These are phyloP conservation scores for Zaprionus bogoriensis DNA, from an alignment of 2,888 invertebrate genomes.

Conservation along the genomic window DNA sequence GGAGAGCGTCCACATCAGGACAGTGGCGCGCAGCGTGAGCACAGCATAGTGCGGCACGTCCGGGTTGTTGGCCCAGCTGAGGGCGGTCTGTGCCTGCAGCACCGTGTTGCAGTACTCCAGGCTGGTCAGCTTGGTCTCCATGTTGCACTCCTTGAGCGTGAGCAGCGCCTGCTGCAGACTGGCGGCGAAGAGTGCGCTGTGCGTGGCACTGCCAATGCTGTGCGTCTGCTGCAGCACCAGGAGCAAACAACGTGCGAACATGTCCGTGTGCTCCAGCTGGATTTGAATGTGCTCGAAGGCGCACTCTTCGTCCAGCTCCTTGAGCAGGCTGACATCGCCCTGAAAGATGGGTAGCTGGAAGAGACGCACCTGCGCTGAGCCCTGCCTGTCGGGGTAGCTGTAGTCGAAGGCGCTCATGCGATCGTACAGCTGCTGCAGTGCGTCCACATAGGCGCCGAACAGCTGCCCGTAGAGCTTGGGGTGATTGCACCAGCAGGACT, in stretches of 20 bases:
- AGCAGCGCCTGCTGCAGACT: conserved; percentile 61
- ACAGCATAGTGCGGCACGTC: conserved; percentile 43
- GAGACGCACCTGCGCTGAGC: neutral
- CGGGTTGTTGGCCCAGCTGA: conserved; percentile 25
- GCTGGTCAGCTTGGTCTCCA: conserved; percentile 68
- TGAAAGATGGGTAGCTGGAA: conserved; percentile 52
- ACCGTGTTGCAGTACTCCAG: conserved; percentile 68
- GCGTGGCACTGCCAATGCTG: conserved; percentile 63
- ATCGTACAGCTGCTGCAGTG: conserved; percentile 58
- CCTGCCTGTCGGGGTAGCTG: conserved; percentile 10
- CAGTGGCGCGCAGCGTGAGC: conserved; percentile 54
- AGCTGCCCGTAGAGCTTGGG: conserved; percentile 71
- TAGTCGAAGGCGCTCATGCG: conserved; percentile 43
- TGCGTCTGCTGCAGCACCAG: conserved; percentile 67
- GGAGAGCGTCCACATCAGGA: conserved; percentile 62
- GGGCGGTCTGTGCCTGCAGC: conserved; percentile 36
- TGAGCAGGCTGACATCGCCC: conserved; percentile 51
- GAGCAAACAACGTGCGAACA: conserved; percentile 57
- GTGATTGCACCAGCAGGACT: conserved; percentile 78
- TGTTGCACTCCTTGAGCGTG: conserved; percentile 67
- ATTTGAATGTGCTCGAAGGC: conserved; percentile 57
- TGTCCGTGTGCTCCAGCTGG: conserved; percentile 52
- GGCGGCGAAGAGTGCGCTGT: conserved; percentile 53
- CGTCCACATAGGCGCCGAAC: conserved; percentile 63
- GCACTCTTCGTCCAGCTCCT: conserved; percentile 64